Evolutionary conservation across 2,888 invertebrate species (phyloP).

Genomic region (Omphaloscelis lunosa): DNA sequence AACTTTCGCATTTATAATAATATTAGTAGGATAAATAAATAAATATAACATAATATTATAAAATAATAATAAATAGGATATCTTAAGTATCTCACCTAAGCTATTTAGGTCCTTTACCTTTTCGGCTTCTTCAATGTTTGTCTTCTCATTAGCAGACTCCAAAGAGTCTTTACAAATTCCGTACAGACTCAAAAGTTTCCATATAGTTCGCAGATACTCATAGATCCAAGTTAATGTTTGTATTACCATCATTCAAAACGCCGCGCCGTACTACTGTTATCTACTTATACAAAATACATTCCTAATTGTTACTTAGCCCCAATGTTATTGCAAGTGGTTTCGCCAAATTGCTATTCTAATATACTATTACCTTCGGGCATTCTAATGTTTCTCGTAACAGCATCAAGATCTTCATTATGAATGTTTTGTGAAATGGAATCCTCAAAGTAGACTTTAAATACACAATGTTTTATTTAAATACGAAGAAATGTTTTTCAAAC

Average conservation of each 20-base stretch:
- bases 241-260: conserved; percentile 24
- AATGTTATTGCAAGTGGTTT: conserved; percentile 39
- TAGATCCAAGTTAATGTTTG: conserved; percentile 1
- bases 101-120: neutral
- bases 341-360: conserved; percentile 41
- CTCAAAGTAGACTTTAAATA: conserved; percentile 8
- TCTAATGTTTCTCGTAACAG: conserved; percentile 36
- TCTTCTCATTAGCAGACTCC: neutral
- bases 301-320: conserved; percentile 39
- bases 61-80: no score
- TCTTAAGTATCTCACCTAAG: neutral
- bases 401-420: conserved; percentile 30
- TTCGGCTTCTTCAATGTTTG: neutral
- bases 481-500: conserved; percentile 18
- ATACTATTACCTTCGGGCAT: conserved; percentile 49
- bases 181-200: neutral
- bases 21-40: no score
- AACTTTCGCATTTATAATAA: no score
- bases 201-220: neutral
- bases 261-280: conserved; percentile 2
- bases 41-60: no score
- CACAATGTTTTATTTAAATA: conserved; percentile 8
- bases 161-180: neutral
- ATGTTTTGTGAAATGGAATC: conserved; percentile 26
- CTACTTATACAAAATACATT: conserved; percentile 30